Base-by-base conservation (phyloP, 2,797 vertebrate species). In the Cryptoblepharus egeriae region DNA sequence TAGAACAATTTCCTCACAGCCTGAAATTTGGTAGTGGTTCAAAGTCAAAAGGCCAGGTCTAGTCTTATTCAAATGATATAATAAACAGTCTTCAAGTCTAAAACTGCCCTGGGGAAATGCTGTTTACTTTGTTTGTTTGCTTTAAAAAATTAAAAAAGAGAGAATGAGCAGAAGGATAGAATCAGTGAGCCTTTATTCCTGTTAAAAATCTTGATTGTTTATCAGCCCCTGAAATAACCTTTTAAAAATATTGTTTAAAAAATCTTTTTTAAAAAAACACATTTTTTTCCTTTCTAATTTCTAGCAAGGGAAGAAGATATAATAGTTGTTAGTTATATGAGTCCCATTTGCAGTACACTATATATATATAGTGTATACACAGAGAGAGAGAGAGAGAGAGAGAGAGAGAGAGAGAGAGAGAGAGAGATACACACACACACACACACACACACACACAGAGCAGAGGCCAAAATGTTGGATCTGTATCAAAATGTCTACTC, bases 1-100 rank as follows among this genome's bases (percentile, higher is more conserved):
- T 98, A 96, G 97, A 98, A 98, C 98, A 98, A 99, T 99, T 99
- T 99, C 98, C 98, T 98, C 97, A 97, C 95, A 95, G 96, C 96
- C 97, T 97, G 97, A 98, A 98, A 99, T 98, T 98, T 98, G 98
- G 97, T 98, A 96, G 95, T 96, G 96, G 97, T 98, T 97, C 96
- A 97, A 97, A 97, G 96, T 96, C 96, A 95, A 96, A 96, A 96
- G 95, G 96, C 95, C 95, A 95, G 93, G 96, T 95, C 95, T 95
- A 95, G 95, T 95, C 95, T 96, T 96, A 96, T 96, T 96, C 95
- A 95, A 95, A 95, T 96, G 96, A 96, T 96, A 96, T 94, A 96
- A 96, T 96, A 96, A 96, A 96, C 95, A 96, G 94, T 94, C 95
- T 95, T 96, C 94, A 96, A 94, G 94, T 95, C 91, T 92, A 94